These are phyloP conservation scores for Charanyca ferruginea DNA, from an alignment of 2,888 invertebrate genomes.

Conservation along the genomic window DNA sequence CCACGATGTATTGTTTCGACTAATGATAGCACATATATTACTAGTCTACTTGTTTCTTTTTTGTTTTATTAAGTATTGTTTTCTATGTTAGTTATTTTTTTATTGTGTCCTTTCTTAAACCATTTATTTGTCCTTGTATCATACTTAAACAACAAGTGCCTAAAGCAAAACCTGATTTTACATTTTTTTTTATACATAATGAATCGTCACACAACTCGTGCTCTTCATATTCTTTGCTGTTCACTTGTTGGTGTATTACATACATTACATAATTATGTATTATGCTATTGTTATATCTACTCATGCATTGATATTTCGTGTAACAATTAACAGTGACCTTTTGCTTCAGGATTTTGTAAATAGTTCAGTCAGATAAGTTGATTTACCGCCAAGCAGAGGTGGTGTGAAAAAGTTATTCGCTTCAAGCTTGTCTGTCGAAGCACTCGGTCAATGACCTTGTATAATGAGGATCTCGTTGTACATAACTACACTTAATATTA, in stretches of 20 bases:
- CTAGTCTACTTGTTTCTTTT: conserved; percentile 20
- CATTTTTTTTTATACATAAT: background rate
- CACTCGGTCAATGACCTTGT: conserved; percentile 44
- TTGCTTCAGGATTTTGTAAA: conserved; percentile 62
- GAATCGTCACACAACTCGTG: background rate
- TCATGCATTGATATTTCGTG: conserved; percentile 19
- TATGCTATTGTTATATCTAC: background rate
- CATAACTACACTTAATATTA: conserved; percentile 38
- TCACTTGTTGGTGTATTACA: conserved; percentile 11
- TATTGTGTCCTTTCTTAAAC: background rate
- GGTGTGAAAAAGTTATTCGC: conserved; percentile 40
- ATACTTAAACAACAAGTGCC: conserved; percentile 2
- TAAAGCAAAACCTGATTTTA: background rate
- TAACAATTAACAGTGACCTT: conserved; percentile 53
- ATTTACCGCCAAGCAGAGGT: conserved; percentile 45
- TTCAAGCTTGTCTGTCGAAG: conserved; percentile 45
- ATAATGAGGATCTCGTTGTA: conserved; percentile 59
- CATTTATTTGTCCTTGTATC: background rate
- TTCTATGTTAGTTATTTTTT: conserved; percentile 2
- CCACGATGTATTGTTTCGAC: too few species aligned
- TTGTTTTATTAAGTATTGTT: background rate
- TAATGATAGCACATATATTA: too few species aligned
- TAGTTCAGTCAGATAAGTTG: conserved; percentile 44
- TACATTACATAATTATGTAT: too few species aligned
- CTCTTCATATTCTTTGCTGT: background rate